Conservation (phyloP, 2,113 vertebrate species). For the Mesocricetus auratus region DNA sequence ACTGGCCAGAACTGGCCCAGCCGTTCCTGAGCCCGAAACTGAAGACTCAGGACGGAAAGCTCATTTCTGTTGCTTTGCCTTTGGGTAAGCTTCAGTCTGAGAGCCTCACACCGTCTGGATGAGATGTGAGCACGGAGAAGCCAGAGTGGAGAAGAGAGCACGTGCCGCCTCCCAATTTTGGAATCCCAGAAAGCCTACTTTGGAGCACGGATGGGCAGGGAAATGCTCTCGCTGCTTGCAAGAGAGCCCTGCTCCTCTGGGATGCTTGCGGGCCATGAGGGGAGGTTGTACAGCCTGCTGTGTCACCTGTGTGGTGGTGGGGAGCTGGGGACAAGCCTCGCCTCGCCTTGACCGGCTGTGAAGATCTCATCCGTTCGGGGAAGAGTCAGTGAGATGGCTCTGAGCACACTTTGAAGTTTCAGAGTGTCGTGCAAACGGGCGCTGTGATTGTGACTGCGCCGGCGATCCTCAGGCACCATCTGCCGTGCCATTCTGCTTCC, state of each 20-base stretch:
- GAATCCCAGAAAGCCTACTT: background rate
- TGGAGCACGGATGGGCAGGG: background rate
- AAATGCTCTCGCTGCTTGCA: background rate
- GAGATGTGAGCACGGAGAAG: background rate
- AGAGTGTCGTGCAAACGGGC: background rate
- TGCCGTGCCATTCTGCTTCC: background rate
- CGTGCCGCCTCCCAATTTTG: background rate
- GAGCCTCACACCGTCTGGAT: too few species aligned
- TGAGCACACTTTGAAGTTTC: background rate
- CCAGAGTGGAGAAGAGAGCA: fast-evolving
- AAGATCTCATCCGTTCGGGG: background rate
- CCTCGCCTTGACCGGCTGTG: fast-evolving
- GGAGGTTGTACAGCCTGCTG: fast-evolving
- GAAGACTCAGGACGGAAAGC: background rate
- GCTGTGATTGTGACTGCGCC: background rate
- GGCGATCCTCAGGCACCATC: background rate
- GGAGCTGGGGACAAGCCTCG: background rate
- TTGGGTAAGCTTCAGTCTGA: background rate
- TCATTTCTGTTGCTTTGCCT: background rate
- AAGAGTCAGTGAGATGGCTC: background rate
- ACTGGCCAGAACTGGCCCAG: too few species aligned
- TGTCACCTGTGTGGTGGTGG: background rate
- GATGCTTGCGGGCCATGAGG: background rate
- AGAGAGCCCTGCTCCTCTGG: background rate
- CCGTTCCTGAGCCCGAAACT: background rate